A percentile compares a stretch with the other conserved stretches of the same genome.
These are phyloP conservation scores for Daubentonia madagascariensis DNA, from an alignment of 2,113 vertebrate species.

Conservation along the genomic window DNA sequence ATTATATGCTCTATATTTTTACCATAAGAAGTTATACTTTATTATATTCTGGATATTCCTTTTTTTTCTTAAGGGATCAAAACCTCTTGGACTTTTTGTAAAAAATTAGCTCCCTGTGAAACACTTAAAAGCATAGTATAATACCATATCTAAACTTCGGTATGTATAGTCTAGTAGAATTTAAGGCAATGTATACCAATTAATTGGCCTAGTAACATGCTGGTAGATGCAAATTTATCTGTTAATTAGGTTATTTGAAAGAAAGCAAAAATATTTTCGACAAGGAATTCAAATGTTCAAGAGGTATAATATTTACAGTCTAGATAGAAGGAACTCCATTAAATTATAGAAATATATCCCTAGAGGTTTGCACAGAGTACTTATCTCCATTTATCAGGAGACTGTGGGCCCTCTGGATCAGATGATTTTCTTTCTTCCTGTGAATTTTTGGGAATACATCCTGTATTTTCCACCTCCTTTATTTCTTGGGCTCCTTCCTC, in stretches of 20 bases:
- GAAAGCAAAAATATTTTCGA: conserved; percentile 28
- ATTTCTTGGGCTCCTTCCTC: background rate
- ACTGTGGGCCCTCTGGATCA: background rate
- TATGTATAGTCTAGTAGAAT: background rate
- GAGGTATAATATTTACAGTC: background rate
- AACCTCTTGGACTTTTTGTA: background rate
- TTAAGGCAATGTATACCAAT: background rate
- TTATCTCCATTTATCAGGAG: background rate
- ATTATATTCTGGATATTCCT: background rate
- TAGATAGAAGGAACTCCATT: background rate
- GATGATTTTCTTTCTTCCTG: background rate
- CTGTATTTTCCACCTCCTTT: background rate
- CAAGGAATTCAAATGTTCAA: background rate
- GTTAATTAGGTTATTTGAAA: background rate
- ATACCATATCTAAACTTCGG: background rate
- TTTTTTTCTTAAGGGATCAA: background rate
- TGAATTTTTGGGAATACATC: background rate
- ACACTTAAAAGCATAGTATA: background rate
- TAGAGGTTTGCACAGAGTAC: background rate
- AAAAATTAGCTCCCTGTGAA: background rate
- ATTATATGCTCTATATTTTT: background rate
- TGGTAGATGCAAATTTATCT: background rate
- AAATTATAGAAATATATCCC: background rate
- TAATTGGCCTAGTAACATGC: background rate
- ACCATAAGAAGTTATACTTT: background rate